These are phyloP conservation scores for Ochlodes sylvanus DNA, from an alignment of 2,888 invertebrate genomes.

Conservation along the genomic window DNA sequence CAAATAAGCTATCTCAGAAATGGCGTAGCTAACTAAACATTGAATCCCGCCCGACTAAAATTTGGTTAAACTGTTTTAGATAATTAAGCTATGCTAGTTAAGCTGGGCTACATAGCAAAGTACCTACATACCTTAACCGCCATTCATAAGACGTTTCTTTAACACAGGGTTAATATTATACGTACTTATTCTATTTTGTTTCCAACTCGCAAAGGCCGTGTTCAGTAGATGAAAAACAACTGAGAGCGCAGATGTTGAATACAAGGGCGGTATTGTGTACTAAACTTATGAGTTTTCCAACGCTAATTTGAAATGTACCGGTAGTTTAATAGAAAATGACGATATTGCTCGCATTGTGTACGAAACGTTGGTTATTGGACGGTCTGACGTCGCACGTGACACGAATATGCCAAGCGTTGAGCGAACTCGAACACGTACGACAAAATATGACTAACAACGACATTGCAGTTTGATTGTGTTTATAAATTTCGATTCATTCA, in stretches of 20 bases:
- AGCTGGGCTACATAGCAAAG: too few relatives aligned
- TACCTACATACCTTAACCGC: not conserved
- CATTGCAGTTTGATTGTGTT: not conserved
- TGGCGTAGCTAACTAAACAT: too few relatives aligned
- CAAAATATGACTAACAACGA: constrained; percentile 8
- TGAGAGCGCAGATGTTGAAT: constrained; percentile 33
- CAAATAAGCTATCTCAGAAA: too few relatives aligned
- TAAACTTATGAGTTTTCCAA: constrained; percentile 36
- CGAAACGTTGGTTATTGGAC: constrained; percentile 30
- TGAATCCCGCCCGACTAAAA: too few relatives aligned
- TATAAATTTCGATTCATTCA: not conserved
- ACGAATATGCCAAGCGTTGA: constrained; percentile 11
- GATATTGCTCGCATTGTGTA: constrained; percentile 30
- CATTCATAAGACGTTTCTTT: not conserved
- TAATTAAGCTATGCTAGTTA: too few relatives aligned
- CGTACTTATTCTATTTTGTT: constrained; percentile 14
- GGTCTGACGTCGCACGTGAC: constrained; percentile 30
- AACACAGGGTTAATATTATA: not conserved
- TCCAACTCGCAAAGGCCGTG: constrained; percentile 8
- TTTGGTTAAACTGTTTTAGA: too few relatives aligned
- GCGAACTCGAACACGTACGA: constrained; percentile 3
- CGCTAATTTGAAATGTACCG: constrained; percentile 27
- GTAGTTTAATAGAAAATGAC: constrained; percentile 34
- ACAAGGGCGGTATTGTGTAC: constrained; percentile 31
- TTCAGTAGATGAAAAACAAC: constrained; percentile 33